These are phyloP conservation scores for Coreius guichenoti DNA, from an alignment of 2,797 vertebrate species.

Conservation along the genomic window DNA sequence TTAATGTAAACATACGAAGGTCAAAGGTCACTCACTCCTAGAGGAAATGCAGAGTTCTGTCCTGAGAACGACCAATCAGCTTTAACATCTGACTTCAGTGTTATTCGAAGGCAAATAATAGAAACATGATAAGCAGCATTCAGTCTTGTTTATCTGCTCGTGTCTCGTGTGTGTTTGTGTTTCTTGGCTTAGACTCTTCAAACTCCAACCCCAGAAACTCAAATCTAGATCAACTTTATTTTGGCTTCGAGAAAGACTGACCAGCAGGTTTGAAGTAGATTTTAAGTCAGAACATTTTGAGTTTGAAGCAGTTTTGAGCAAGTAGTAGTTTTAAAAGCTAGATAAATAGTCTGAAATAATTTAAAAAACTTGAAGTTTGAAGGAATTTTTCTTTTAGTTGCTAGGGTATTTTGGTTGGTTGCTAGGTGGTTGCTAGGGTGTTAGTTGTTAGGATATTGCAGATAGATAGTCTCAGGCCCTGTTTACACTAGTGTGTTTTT, in stretches of 20 bases:
- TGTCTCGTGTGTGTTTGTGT: background rate
- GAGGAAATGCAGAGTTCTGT: constrained; percentile 19
- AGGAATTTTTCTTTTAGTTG: no score
- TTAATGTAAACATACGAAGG: background rate
- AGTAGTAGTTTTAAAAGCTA: no score
- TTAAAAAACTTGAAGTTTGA: no score
- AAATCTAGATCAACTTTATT: background rate
- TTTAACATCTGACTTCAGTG: background rate
- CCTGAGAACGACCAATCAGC: background rate
- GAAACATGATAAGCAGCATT: background rate
- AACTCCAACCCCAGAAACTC: background rate
- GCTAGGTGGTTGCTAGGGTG: no score
- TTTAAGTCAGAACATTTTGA: background rate
- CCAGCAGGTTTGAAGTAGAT: background rate
- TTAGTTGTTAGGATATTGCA: no score
- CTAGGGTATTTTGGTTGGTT: no score
- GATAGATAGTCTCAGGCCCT: no score
- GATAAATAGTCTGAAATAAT: no score
- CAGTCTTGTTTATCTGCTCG: background rate
- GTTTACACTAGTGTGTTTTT: no score
- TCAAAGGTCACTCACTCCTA: background rate
- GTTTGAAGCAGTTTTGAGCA: no score
- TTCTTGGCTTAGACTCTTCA: no score
- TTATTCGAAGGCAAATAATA: background rate
- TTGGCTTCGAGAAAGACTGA: background rate